Base-by-base conservation (phyloP, 2,113 vertebrate species). In the Calidris pugnax region DNA sequence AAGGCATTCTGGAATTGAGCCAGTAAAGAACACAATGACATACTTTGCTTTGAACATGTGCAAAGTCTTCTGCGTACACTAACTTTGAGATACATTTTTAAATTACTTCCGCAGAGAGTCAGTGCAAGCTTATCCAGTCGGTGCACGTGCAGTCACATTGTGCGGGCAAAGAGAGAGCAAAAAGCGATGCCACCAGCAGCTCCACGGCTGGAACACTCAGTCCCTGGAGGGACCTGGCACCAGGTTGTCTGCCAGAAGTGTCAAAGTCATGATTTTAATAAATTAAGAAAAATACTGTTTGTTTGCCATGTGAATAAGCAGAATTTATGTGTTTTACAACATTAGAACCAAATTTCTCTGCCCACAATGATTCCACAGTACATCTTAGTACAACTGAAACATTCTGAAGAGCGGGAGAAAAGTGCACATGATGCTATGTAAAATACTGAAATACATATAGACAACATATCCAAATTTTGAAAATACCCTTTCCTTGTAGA, bases 161-260 rank as follows among this genome's bases (percentile, higher is more conserved):
- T 32, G 14, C 13, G 19, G 33, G 53, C 19, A 57, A 51, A 45
- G n/a, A 7, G 27, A 17, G 14, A 39, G 43, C 5, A 64, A 56
- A 57, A 45, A 73, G 14, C 26, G 59, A 22, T 14, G 26, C 17
- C 53, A 86, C 22, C 47, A 88, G 21, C 7, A 27, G 28, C 47
- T 22, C 32, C 24, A 12, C 0, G 1, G 30, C 28, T 35, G 28
- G 27, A 33, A 53, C 12, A n/a, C 10, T 5, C 39, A 33, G 23
- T 56, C 32, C 33, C 27, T 4, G 2, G 6, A 56, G 10, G 71
- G 50, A 6, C 8, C 1, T 2, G 32, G 26, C 18, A 24, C 5
- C 4, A 14, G 3, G 3, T 45, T 53, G 14, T 45, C 60, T 63
- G 16, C 6, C 56, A 59, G 14, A 69, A 37, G 2, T 22, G 19